Evolutionary conservation across 2,113 vertebrate genomes (phyloP).

Genomic region (Gopherus flavomarginatus): DNA sequence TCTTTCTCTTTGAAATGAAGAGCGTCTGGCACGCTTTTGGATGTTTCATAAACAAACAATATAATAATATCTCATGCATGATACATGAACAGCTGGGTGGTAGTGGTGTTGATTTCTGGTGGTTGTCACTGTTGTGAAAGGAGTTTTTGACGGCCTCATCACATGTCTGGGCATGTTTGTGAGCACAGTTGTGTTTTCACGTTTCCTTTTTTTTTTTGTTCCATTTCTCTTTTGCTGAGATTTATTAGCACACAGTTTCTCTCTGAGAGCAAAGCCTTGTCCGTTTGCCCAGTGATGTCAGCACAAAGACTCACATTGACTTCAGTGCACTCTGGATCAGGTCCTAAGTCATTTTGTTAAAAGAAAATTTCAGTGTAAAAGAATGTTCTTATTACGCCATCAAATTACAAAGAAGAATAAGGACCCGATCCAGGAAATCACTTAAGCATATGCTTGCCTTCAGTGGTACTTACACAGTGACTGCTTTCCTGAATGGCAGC

Average conservation of each 20-base stretch:
- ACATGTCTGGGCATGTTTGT: accelerated
- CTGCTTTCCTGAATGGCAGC: neutral
- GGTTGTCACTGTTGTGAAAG: neutral
- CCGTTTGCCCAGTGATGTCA: neutral
- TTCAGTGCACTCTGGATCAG: neutral
- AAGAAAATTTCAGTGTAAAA: neutral
- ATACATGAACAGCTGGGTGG: neutral
- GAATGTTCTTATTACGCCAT: neutral
- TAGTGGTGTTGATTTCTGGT: neutral
- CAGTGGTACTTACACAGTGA: neutral
- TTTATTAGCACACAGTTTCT: neutral
- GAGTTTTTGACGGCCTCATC: neutral
- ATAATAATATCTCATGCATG: neutral
- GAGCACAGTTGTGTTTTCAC: neutral
- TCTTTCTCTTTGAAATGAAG: neutral
- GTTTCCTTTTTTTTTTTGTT: neutral
- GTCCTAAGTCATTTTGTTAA: neutral
- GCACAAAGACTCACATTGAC: neutral
- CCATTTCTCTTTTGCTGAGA: neutral
- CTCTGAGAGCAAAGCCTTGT: neutral
- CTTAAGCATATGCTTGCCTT: neutral
- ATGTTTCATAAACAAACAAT: neutral
- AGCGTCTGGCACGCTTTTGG: accelerated
- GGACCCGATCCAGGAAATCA: neutral
- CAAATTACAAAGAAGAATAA: conserved; percentile 14